Conservation (phyloP, 1,140 invertebrate genomes). For the Drosophila simulans region DNA sequence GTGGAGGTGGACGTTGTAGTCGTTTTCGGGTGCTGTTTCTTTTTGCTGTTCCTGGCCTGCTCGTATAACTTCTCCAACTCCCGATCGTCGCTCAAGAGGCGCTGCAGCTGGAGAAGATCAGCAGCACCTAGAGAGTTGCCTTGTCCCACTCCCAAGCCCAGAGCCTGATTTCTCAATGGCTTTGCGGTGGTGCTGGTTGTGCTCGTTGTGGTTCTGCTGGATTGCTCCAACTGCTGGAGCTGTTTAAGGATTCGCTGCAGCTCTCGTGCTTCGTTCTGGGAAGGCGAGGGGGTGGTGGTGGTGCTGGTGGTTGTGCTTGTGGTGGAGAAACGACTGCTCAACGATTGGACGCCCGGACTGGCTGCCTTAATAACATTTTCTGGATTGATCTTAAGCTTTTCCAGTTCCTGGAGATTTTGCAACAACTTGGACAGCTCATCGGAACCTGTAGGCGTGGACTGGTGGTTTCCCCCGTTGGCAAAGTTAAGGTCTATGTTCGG, state of each 20-base stretch:
- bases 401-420: conserved; percentile 76
- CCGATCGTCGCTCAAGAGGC: conserved; percentile 70
- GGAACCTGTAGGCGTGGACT: conserved; percentile 24
- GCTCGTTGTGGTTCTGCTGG: conserved; percentile 30
- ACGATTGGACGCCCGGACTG: conserved; percentile 18
- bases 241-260: conserved; percentile 51
- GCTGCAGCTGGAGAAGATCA: conserved; percentile 69
- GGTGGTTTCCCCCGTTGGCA: conserved; percentile 65
- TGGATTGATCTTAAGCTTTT: conserved; percentile 72
- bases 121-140: conserved; percentile 26
- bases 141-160: conserved; percentile 8
- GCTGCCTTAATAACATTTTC: conserved; percentile 67
- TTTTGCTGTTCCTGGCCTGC: conserved; percentile 68
- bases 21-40: conserved; percentile 37
- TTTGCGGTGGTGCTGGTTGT: conserved; percentile 26
- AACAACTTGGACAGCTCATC: conserved; percentile 75
- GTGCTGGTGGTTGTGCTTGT: conserved; percentile 10
- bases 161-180: neutral
- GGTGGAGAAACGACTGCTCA: conserved; percentile 62
- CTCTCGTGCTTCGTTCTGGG: conserved; percentile 43
- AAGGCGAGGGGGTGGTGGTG: conserved; percentile 10
- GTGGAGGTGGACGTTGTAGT: conserved; percentile 33
- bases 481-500: conserved; percentile 80
- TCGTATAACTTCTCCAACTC: conserved; percentile 75
- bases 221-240: conserved; percentile 51